Evolutionary conservation across 2,797 vertebrate species (phyloP).

Genomic region (Poeciliopsis infans): DNA sequence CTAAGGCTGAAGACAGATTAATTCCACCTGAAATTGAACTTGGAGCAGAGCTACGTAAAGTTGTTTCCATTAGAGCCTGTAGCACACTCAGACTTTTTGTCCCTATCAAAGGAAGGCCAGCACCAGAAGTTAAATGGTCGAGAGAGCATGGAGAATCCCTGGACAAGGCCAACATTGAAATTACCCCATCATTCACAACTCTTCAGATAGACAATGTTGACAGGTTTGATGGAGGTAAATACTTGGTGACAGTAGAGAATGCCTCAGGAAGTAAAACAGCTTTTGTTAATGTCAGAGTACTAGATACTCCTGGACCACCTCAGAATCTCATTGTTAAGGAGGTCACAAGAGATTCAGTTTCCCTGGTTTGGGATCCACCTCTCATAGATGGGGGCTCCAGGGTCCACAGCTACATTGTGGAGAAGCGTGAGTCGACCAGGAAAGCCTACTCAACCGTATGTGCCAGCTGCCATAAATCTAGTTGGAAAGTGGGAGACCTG

Average conservation of each 20-base stretch:
- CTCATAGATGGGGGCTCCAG: slow-evolving; percentile 96
- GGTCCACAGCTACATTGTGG: slow-evolving; percentile 95
- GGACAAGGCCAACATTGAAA: slow-evolving; percentile 94
- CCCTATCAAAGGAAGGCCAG: slow-evolving; percentile 95
- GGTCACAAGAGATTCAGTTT: slow-evolving; percentile 93
- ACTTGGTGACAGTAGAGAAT: slow-evolving; percentile 93
- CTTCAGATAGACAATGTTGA: slow-evolving; percentile 94
- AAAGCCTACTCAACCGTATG: slow-evolving; percentile 97
- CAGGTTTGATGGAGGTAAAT: slow-evolving; percentile 97
- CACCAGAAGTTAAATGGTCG: slow-evolving; percentile 96
- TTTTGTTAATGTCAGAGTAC: slow-evolving; percentile 94
- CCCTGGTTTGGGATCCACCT: slow-evolving; percentile 96
- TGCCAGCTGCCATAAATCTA: slow-evolving; percentile 95
- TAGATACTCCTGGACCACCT: slow-evolving; percentile 95
- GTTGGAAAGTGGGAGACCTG: slow-evolving; percentile 92
- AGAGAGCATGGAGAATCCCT: slow-evolving; percentile 92
- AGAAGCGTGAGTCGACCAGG: slow-evolving; percentile 95
- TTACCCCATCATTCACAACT: slow-evolving; percentile 91
- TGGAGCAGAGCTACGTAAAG: slow-evolving; percentile 95
- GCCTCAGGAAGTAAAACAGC: slow-evolving; percentile 94
- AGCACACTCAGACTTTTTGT: slow-evolving; percentile 96
- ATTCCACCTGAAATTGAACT: slow-evolving; percentile 96
- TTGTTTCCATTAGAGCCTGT: slow-evolving; percentile 93
- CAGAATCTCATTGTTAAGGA: slow-evolving; percentile 93
- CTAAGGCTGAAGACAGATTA: slow-evolving; percentile 94